phyloP scores from a whole-genome alignment of 2,113 vertebrate species.

The Pardalotus punctatus region DNA sequence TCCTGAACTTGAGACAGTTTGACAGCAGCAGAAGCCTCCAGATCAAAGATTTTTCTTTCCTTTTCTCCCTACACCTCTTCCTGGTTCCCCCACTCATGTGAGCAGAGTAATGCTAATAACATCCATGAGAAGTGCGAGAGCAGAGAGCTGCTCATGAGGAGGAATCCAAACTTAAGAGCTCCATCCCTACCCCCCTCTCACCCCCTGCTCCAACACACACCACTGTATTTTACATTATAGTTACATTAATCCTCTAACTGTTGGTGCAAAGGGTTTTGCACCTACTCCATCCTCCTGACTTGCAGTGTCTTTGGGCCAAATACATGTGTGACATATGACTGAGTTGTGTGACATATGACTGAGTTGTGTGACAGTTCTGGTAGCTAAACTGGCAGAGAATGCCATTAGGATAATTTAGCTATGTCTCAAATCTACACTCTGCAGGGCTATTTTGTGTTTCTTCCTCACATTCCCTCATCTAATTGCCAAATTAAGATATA shows the following conservation, averaged over 20 bases:
- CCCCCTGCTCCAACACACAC: background rate
- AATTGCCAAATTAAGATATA: background rate
- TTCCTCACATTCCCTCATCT: background rate
- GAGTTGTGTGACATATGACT: background rate
- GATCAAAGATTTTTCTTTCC: background rate
- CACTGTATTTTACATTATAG: background rate
- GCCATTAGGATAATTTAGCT: conserved; percentile 1
- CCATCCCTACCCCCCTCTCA: too few species aligned
- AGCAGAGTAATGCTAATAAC: background rate
- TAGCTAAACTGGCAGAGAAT: background rate
- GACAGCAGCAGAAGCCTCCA: background rate
- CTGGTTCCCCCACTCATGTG: background rate
- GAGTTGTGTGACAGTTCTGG: background rate
- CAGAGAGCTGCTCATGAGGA: background rate
- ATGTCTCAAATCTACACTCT: background rate
- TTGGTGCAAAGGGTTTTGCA: background rate
- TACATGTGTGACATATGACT: background rate
- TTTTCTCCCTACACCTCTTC: background rate
- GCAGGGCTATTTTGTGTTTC: background rate
- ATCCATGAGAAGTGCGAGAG: background rate
- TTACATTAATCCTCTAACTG: background rate
- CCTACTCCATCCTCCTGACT: background rate
- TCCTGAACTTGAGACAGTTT: background rate
- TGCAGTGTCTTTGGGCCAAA: background rate
- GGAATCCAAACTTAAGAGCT: background rate